A percentile compares a stretch with the other conserved stretches of the same genome.
Conservation (phyloP, 2,797 vertebrate genomes). For the Coregonus ussuriensis region DNA sequence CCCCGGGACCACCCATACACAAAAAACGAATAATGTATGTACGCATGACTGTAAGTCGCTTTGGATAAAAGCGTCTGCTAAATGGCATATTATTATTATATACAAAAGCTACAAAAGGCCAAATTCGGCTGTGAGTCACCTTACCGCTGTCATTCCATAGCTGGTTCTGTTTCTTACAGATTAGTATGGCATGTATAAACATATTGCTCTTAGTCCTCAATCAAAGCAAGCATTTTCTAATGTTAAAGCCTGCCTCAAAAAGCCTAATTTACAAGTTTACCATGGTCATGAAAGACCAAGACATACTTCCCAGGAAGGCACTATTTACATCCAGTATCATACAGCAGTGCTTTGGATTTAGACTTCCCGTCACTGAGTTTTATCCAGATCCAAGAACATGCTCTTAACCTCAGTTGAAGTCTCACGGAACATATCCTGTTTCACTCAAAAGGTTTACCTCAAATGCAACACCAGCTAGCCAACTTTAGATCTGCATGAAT, state of each 20-base stretch:
- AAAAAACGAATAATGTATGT: too few relatives aligned
- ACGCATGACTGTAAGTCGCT: too few relatives aligned
- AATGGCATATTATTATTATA: too few relatives aligned
- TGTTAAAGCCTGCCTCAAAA: slow-evolving; percentile 22
- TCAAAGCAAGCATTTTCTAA: slow-evolving; percentile 20
- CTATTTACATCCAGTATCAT: slow-evolving; percentile 44
- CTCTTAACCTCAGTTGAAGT: slow-evolving; percentile 51
- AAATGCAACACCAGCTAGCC: slow-evolving; percentile 57
- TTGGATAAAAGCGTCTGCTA: too few relatives aligned
- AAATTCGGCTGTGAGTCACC: slow-evolving; percentile 34
- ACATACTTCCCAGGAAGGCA: slow-evolving; percentile 31
- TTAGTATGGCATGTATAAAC: neutral
- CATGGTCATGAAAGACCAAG: slow-evolving; percentile 24
- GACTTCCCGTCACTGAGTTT: slow-evolving; percentile 34
- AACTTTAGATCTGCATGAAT: slow-evolving; percentile 56
- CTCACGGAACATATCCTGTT: slow-evolving; percentile 65
- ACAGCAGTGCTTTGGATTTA: slow-evolving; percentile 41
- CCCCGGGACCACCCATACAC: too few relatives aligned
- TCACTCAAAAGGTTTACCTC: slow-evolving; percentile 62
- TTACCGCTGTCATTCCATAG: slow-evolving; percentile 5
- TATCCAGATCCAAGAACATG: slow-evolving; percentile 52
- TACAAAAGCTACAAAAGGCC: slow-evolving; percentile 39
- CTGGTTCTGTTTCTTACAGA: slow-evolving; percentile 14
- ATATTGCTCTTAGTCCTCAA: slow-evolving; percentile 9
- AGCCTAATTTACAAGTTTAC: slow-evolving; percentile 44